Evolutionary conservation across 1,140 invertebrate species (phyloP).

Genomic region (Potamilus streckersoni): DNA sequence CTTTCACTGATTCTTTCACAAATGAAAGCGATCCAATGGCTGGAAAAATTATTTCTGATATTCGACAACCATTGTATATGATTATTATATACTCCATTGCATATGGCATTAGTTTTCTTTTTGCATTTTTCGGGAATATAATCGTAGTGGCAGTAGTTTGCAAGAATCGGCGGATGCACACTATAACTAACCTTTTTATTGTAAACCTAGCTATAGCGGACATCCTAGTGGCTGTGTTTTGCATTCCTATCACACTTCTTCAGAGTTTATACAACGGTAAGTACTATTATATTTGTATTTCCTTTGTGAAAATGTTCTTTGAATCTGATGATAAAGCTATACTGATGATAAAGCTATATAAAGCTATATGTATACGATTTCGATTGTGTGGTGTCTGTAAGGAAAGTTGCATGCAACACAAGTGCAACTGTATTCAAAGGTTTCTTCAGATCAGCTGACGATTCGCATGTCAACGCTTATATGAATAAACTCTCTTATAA

Average conservation of each 20-base stretch:
- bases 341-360: too few species aligned
- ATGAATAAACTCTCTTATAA: too few species aligned
- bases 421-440: too few species aligned
- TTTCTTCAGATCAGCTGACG: too few species aligned
- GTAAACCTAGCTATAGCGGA: constrained; percentile 91
- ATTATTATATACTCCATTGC: constrained; percentile 33
- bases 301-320: neutral
- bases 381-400: too few species aligned
- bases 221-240: constrained; percentile 88
- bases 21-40: neutral
- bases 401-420: too few species aligned
- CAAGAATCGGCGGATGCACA: constrained; percentile 84
- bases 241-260: constrained; percentile 86
- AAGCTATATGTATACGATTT: too few species aligned
- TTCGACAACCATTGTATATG: constrained; percentile 36
- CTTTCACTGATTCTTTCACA: too few species aligned
- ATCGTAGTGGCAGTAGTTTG: constrained; percentile 88
- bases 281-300: constrained; percentile 2
- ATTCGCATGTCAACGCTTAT: too few species aligned
- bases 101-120: constrained; percentile 75
- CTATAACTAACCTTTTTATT: constrained; percentile 92
- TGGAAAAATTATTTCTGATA: constrained; percentile 6
- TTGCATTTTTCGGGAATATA: constrained; percentile 85
- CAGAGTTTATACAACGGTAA: constrained; percentile 31
- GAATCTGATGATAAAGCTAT: too few species aligned